phyloP scores from a whole-genome alignment of 2,888 invertebrate species.

The Bombyx huttoni region DNA sequence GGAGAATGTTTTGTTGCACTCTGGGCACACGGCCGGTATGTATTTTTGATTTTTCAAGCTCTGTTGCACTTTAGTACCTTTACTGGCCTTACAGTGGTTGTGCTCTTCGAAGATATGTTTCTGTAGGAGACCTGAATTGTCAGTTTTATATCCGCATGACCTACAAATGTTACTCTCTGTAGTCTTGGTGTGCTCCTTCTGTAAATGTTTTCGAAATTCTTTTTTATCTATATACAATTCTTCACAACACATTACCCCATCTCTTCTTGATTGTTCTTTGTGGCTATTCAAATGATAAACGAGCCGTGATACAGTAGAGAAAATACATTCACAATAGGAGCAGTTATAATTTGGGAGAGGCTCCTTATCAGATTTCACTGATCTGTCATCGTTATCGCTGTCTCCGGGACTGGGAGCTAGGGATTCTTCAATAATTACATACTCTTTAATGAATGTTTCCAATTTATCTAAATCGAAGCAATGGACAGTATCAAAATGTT shows the following conservation, averaged over 20 bases:
- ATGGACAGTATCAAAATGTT: conserved; percentile 30
- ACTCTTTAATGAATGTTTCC: conserved; percentile 30
- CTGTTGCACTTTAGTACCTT: conserved; percentile 10
- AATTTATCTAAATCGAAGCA: conserved; percentile 12
- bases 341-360: conserved; percentile 23
- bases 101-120: conserved; percentile 21
- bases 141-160: conserved; percentile 25
- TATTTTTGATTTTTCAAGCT: conserved; percentile 31
- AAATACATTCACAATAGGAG: conserved; percentile 37
- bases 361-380: conserved; percentile 6
- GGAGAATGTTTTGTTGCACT: conserved; percentile 59
- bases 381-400: conserved; percentile 6
- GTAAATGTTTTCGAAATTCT: conserved; percentile 32
- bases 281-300: conserved; percentile 39
- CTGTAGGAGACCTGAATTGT: conserved; percentile 11
- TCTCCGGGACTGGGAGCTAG: conserved; percentile 24
- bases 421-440: conserved; percentile 39
- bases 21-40: conserved; percentile 52
- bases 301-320: conserved; percentile 36
- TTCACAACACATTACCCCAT: conserved; percentile 32
- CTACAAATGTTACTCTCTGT: conserved; percentile 16
- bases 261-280: conserved; percentile 20
- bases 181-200: conserved; percentile 20
- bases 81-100: conserved; percentile 5
- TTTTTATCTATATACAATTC: conserved; percentile 19